Percentiles rank a stretch among this genome's conserved stretches.
Conservation (phyloP, 2,888 invertebrate genomes). For the Ernsta delagoae region DNA sequence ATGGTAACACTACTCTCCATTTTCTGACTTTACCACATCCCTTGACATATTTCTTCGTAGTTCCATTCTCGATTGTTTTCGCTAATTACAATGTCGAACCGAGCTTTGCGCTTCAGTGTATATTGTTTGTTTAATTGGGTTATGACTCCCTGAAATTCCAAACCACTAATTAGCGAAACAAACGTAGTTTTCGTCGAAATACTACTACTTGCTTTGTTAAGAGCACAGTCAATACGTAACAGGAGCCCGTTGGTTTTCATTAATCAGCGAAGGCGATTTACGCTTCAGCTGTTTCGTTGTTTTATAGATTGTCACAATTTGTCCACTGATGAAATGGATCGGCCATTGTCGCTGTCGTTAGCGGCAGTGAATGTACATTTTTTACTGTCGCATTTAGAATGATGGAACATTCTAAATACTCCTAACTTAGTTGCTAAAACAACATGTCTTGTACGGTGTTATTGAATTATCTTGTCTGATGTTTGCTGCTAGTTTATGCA, state of each 20-base stretch:
- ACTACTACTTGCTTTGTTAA: slow-evolving; percentile 5
- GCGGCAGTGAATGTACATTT: neutral
- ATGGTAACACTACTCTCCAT: neutral
- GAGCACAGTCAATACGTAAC: slow-evolving; percentile 16
- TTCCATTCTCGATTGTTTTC: neutral
- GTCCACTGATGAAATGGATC: neutral
- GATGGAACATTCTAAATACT: neutral
- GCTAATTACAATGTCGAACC: slow-evolving; percentile 6
- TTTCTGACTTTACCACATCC: neutral
- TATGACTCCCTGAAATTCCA: neutral
- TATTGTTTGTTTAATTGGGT: slow-evolving; percentile 19
- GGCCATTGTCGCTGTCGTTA: slow-evolving; percentile 18
- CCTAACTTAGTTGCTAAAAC: neutral
- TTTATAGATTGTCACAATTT: neutral
- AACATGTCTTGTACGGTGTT: neutral
- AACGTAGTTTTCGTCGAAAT: neutral
- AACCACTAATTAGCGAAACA: slow-evolving; percentile 19
- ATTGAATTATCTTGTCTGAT: neutral
- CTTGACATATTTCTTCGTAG: neutral
- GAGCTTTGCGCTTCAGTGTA: neutral
- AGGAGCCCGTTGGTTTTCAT: neutral
- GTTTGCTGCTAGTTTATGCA: no score
- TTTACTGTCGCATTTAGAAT: neutral
- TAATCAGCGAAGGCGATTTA: slow-evolving; percentile 9
- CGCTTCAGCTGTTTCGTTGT: slow-evolving; percentile 1